A percentile compares a stretch with the other conserved stretches of the same genome.
These are phyloP conservation scores for Drosophila gaucha DNA, from an alignment of 2,888 invertebrate genomes.

Conservation along the genomic window DNA sequence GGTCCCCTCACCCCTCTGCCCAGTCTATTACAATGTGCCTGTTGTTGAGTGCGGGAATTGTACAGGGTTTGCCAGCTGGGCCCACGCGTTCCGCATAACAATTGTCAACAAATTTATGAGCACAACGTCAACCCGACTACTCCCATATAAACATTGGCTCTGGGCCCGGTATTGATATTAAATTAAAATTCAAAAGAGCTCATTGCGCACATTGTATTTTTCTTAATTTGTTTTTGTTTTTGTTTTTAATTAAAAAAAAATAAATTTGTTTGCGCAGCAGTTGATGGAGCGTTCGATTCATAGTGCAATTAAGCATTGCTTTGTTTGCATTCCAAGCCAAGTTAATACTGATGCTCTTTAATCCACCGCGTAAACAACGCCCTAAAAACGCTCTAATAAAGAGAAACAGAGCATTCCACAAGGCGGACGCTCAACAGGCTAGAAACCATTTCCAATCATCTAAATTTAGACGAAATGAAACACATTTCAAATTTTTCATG, in stretches of 20 bases:
- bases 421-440: constrained; percentile 24
- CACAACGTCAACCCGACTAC: constrained; percentile 57
- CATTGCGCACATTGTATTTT: constrained; percentile 42
- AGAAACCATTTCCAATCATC: constrained; percentile 73
- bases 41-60: constrained; percentile 13
- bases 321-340: constrained; percentile 44
- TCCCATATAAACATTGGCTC: constrained; percentile 37
- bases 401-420: constrained; percentile 44
- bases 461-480: constrained; percentile 79
- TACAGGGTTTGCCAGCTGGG: constrained; percentile 58
- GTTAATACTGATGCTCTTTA: constrained; percentile 31
- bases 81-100: constrained; percentile 75
- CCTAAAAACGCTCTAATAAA: constrained; percentile 50
- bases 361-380: constrained; percentile 43
- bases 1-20: background rate
- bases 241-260: constrained; percentile 19
- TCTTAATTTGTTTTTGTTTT: constrained; percentile 28
- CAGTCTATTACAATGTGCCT: background rate
- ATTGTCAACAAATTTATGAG: constrained; percentile 79
- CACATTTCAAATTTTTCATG: constrained; percentile 79
- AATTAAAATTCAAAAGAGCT: constrained; percentile 58
- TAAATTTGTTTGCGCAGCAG: constrained; percentile 46
- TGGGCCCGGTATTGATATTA: constrained; percentile 40
- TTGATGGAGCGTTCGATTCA: constrained; percentile 46
- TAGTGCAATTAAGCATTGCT: constrained; percentile 46